phyloP scores from a whole-genome alignment of 2,797 vertebrate genomes.

The Taeniopygia guttata region DNA sequence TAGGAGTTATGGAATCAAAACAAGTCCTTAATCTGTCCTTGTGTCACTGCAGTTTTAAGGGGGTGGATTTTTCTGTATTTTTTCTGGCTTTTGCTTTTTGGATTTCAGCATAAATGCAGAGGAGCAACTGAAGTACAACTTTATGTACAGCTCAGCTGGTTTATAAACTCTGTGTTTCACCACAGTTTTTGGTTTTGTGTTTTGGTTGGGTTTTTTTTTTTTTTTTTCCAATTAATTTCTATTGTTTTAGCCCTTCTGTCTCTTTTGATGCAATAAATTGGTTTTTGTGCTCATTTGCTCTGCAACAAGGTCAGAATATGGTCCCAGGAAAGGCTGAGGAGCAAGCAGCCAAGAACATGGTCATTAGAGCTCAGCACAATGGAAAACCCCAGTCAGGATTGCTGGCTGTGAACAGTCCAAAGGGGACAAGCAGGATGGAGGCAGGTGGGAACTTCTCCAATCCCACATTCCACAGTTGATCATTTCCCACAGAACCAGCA shows the following conservation, averaged over 20 bases:
- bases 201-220: too few relatives aligned
- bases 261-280: neutral
- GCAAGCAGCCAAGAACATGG: neutral
- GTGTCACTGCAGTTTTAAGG: neutral
- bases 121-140: neutral
- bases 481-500: neutral
- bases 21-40: neutral
- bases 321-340: neutral
- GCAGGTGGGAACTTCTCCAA: neutral
- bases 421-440: neutral
- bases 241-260: neutral
- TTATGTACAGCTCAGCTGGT: neutral
- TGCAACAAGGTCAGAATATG: neutral
- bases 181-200: neutral
- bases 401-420: neutral
- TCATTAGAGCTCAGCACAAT: neutral
- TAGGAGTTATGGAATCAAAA: neutral
- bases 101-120: neutral
- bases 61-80: neutral
- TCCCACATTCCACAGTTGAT: fast-evolving
- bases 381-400: neutral
- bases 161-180: neutral
- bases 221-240: neutral
- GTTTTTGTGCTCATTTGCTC: neutral
- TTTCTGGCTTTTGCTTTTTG: neutral